Evolutionary conservation across 2,888 invertebrate genomes (phyloP), one percentile per base, ranked within the genome.

Genomic region (Byasa hedistus): DNA sequence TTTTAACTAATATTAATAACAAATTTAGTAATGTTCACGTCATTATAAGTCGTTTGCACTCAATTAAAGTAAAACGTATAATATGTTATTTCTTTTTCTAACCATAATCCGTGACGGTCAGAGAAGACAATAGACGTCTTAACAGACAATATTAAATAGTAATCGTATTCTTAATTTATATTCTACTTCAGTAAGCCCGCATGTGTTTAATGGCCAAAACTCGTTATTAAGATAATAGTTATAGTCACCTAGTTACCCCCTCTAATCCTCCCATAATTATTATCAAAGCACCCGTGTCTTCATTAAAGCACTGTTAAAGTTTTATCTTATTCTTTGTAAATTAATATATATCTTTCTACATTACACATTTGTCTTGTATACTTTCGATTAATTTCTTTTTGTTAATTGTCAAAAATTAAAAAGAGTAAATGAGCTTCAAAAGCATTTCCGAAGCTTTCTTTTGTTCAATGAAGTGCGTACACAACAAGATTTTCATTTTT

Each of bases 151-250:
- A 52, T 57, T 66, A 19, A 57, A 36, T 62, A 54, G 51, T 59
- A 54, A 68, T 66, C 48, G 36, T 55, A 23, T 24, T 51, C 57
- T 63, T 59, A 62, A 66, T 66, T 63, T 27, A 44, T 55, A 24
- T 27, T 54, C 21, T n/a, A 68, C 57, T 48, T 70, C 71, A 75
- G 75, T 70, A 66, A 69, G 68, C 86, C 86, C 86, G 85, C 84
- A 86, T 84, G 68, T 65, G 61, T 75, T 74, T 76, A 71, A 76
- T 73, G 70, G 69, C 61, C 69, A 71, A 76, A 79, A 73, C 73
- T 71, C 67, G 74, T 79, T 72, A 73, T 77, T 77, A 74, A 66
- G 48, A 54, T 66, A 62, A 58, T 56, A 51, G 72, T 75, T 76
- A 79, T 76, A 75, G 75, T 75, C 73, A 71, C 72, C 71, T 74